Base-by-base conservation (phyloP, 2,888 invertebrate genomes). In the Anodontia alba region DNA sequence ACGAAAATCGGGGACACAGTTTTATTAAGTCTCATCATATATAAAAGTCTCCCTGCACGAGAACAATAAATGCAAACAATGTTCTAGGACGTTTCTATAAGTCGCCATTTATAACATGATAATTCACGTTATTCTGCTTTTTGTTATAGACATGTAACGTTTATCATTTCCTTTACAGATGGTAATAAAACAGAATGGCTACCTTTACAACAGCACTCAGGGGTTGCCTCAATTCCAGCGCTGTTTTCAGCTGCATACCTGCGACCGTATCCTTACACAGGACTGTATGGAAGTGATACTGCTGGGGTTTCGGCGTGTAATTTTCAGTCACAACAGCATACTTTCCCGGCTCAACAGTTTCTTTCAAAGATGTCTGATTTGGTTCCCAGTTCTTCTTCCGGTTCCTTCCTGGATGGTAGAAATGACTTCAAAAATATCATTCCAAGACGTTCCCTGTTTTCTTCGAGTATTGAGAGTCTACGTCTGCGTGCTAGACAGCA, bases 401-500 rank as follows among this genome's bases (percentile, higher is more conserved):
- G 31, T 17, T 20, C 62, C 2, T 33, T 33, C 1, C 17, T 33
- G 33, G 33, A 26, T 8, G 12, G 20, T 29, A 33, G 33, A 62
- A 31, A 33, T 10, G 62, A 62, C n/a, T 7, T 23, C 23, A n/a
- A 12, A 17, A 33, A 33, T 10, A 33, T 8, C 29, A 17, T 8
- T 5, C 33, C 26, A 8, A 26, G 2, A 17, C 1, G 8, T 10
- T 33, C 31, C 23, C 7, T 17, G 5, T 33, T 33, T 92, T 98
- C 97, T 79, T 97, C 95, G 90, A 98, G 96, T 0, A 97, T 98
- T 7, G 97, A 95, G 80, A 98, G 96, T 75, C 72, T 92, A 77
- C 83, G 91, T 26, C 79, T 87, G 66, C 76, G 91, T 0, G 91
- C 91, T 0, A 80, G 90, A 15, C 91, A 91, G 71, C 91, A 91